Evolutionary conservation across 2,888 invertebrate species (phyloP), one percentile per base, ranked within the genome.

Genomic region (Oconnorella tubifera): DNA sequence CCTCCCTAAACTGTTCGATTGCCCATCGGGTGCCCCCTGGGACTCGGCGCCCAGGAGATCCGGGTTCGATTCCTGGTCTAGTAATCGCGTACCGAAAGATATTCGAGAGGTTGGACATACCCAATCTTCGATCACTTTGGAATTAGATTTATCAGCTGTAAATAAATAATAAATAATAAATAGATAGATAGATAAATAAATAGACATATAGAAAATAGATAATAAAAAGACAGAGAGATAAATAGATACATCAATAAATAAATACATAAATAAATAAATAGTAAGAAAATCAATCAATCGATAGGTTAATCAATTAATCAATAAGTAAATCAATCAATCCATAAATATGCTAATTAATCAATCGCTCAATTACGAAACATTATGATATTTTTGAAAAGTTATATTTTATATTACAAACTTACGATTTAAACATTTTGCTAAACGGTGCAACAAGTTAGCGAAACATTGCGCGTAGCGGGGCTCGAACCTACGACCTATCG

Each of bases 91-190:
- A 4, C 62, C 25, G 19, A 6, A 25, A 6, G 63, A 32, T 4
- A 50, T 50, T 40, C 51, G 56, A 14, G 62, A 55, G 4, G 63
- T 66, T 28, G 70, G 70, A 61, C 70, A 70, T 2, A 60, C 61
- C 70, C 70, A 70, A 63, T 70, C 70, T 29, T 70, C 70, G 14
- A 70, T 29, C 27, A 66, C 56, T 28, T 68, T 68, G 14, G 64
- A 56, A 33, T 64, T 53, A n/a, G 66, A 62, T 31, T 66, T 66
- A 59, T 70, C 68, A 25, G 64, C 70, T 70, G 66, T 2, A 61
- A 28, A 29, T 23, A 6, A 19, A 56, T 33, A 23, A 48, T 23
- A 49, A 59, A 25, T 3, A 27, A 14, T 40, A 14, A 14, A 40
- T 40, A 40, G 6, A 14, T 19, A 40, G 10, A 14, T 40, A 40